Conservation (phyloP, 2,888 invertebrate genomes). For the Timandra comae region DNA sequence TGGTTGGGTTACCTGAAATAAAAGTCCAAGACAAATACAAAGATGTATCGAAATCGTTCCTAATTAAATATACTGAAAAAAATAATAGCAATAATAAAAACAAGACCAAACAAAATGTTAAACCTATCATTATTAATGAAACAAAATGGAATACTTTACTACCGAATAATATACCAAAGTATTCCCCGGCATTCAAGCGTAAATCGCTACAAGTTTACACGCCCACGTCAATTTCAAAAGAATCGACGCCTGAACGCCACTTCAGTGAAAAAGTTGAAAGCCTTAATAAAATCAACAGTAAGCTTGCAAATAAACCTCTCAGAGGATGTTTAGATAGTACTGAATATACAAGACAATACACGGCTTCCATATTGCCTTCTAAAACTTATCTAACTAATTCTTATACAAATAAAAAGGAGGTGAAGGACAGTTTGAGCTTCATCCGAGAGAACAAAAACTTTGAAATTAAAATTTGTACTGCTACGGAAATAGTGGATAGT, state of each 20-base stretch:
- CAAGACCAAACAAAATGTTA: slow-evolving; percentile 43
- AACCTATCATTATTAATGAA: slow-evolving; percentile 49
- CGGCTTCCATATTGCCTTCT: slow-evolving; percentile 29
- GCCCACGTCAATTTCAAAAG: slow-evolving; percentile 60
- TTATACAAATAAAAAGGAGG: slow-evolving; percentile 41
- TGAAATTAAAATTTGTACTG: slow-evolving; percentile 65
- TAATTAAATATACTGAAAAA: slow-evolving; percentile 33
- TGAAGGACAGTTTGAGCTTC: slow-evolving; percentile 46
- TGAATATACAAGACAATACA: slow-evolving; percentile 32
- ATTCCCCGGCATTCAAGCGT: slow-evolving; percentile 88
- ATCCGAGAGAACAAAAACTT: slow-evolving; percentile 58
- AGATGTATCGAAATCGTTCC: slow-evolving; percentile 54
- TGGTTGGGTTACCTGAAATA: slow-evolving; percentile 88
- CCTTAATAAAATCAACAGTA: slow-evolving; percentile 41
- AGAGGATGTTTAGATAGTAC: slow-evolving; percentile 44
- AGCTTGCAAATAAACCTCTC: slow-evolving; percentile 36
- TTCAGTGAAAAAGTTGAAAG: slow-evolving; percentile 47
- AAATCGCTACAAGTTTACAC: slow-evolving; percentile 83
- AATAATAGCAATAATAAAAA: slow-evolving; percentile 39
- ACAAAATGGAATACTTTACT: slow-evolving; percentile 63
- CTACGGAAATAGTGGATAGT: slow-evolving; percentile 80
- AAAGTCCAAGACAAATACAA: slow-evolving; percentile 80
- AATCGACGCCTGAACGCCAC: slow-evolving; percentile 66
- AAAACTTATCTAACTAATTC: slow-evolving; percentile 31
- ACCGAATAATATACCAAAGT: slow-evolving; percentile 81